Conservation (phyloP, 1,140 invertebrate genomes). For the Bombus waltoni region DNA sequence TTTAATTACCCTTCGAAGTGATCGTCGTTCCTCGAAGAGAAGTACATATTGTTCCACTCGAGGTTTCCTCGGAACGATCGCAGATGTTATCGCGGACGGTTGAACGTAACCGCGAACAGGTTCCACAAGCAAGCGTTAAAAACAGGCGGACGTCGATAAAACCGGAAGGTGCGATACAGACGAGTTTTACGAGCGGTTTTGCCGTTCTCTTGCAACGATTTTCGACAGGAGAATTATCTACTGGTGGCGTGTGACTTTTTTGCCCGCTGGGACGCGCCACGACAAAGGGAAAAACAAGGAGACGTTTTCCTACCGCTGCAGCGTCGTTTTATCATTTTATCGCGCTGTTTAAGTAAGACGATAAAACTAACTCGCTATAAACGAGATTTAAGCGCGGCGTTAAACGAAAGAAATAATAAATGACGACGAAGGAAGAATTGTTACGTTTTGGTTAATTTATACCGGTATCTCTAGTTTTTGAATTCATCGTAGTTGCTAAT, state of each 20-base stretch:
- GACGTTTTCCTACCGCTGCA: background rate
- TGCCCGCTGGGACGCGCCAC: background rate
- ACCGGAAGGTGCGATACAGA: constrained; percentile 10
- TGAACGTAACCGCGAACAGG: constrained; percentile 14
- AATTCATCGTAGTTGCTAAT: background rate
- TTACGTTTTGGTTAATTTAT: background rate
- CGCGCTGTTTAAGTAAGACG: background rate
- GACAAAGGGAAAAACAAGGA: background rate
- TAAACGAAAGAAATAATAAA: too few species aligned
- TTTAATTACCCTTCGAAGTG: constrained; percentile 52
- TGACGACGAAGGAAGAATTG: too few species aligned
- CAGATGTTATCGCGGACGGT: background rate
- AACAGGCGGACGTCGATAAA: constrained; percentile 51
- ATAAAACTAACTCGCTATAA: background rate
- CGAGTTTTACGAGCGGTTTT: constrained; percentile 34
- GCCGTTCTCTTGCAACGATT: constrained; percentile 10
- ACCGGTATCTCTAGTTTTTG: background rate
- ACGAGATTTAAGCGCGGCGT: background rate
- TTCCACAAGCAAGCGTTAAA: constrained; percentile 25
- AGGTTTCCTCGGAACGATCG: constrained; percentile 38
- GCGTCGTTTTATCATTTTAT: constrained; percentile 5
- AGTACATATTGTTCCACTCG: constrained; percentile 13
- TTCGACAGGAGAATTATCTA: background rate
- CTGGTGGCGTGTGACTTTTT: background rate
- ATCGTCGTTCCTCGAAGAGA: constrained; percentile 37